Evolutionary conservation across 2,888 invertebrate species (phyloP), one percentile per base, ranked within the genome.

Genomic region (Campoplex nolae): DNA sequence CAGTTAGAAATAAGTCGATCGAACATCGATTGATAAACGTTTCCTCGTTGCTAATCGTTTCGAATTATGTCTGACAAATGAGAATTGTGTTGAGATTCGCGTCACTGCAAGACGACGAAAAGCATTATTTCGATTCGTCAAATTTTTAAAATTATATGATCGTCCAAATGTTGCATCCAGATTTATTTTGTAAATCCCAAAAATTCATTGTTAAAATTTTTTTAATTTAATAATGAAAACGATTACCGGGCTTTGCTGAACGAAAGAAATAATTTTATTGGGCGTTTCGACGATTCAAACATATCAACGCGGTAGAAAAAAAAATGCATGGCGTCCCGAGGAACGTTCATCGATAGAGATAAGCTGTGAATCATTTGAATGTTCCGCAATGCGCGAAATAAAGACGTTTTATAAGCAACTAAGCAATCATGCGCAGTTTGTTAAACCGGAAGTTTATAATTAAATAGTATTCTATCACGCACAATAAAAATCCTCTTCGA

Each of bases 391-490:
- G 58, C 32, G 9, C 32, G 58, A 32, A 3, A 28, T 3, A 13
- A 13, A 58, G 28, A 32, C 13, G 13, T 56, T 56, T 28, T 11
- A 3, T 9, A 28, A 11, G 58, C 28, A 58, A 58, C 1, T 28
- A 28, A 67, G 38, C 23, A n/a, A 38, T 67, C n/a, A 67, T 67
- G 42, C 62, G 62, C 62, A 32, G 62, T 62, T 62, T 32, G 7
- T 32, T 13, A 28, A 45, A 16, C 42, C 48, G 71, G 48, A 71
- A 71, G 28, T 51, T 45, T 45, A 70, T n/a, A 23, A 45, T 45
- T 13, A 16, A 45, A 32, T 9, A 16, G 6, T 48, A 28, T 48
- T 51, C 28, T 32, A 48, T 48, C 28, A 32, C 16, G 48, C 28
- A 51, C 28, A 18, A 73, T 54, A 73, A 35, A 9, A n/a, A 28